Conservation (phyloP, 2,888 invertebrate genomes). For the Agrenia bidenticulata region DNA sequence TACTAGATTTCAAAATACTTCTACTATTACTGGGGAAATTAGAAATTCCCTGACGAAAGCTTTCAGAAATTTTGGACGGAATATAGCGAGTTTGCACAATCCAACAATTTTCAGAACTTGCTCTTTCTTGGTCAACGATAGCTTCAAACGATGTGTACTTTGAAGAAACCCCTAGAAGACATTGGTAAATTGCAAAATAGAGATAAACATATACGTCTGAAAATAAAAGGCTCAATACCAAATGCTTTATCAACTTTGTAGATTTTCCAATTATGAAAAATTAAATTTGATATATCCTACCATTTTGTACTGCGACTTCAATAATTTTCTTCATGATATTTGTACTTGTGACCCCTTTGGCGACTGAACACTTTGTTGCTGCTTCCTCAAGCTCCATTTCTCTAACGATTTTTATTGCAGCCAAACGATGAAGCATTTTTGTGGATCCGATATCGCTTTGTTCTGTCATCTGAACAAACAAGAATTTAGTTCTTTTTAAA, state of each 20-base stretch:
- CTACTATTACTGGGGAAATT: too few species aligned
- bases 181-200: too few species aligned
- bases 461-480: slow-evolving; percentile 15
- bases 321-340: slow-evolving; percentile 39
- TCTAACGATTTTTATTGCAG: slow-evolving; percentile 42
- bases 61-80: slow-evolving; percentile 39
- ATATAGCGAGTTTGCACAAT: slow-evolving; percentile 47
- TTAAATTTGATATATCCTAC: slow-evolving; percentile 16
- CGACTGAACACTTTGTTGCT: slow-evolving; percentile 2
- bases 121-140: slow-evolving; percentile 30
- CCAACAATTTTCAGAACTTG: too few species aligned
- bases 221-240: too few species aligned
- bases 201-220: too few species aligned
- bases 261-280: not conserved
- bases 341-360: not conserved
- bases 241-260: too few species aligned
- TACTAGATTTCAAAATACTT: too few species aligned
- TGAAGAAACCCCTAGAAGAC: slow-evolving; percentile 41
- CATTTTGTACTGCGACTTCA: slow-evolving; percentile 41
- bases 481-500: not conserved
- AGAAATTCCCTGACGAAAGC: too few species aligned
- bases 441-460: slow-evolving; percentile 38
- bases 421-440: slow-evolving; percentile 45
- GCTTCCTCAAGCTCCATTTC: slow-evolving; percentile 45
- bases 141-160: slow-evolving; percentile 50